Evolutionary conservation across 2,888 invertebrate species (phyloP), one percentile per base, ranked within the genome.

Genomic region (Holacanthella duospinosa): DNA sequence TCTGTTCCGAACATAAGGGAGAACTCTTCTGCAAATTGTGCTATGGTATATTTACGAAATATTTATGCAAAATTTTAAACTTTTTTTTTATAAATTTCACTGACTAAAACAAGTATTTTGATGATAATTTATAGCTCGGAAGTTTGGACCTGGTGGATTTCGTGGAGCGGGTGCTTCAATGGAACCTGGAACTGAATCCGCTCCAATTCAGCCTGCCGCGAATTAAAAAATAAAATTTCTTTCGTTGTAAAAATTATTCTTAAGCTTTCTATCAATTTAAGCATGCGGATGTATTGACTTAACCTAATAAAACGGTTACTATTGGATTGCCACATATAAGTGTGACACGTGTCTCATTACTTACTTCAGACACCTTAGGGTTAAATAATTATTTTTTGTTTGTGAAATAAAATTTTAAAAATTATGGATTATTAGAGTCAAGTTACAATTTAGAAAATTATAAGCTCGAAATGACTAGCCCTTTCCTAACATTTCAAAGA

Each of bases 11-110:
- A 80, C 96, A 97, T 83, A 94, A 94, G 77, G 89, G 89, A 77
- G 89, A 92, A 81, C 85, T 97, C 75, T 97, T 82, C 86, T 97
- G 97, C 86, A 96, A 95, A 83, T 83, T 85, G 77, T 94, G 97
- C 84, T 94, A 99, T 80, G 96, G 48, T 48, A 21, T n/a, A 21
- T 16, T 16, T 9, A 21, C 48, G 4, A 48, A 48, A n/a, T 48
- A 4, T 16, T 48, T 48, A 9, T 48, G n/a, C 16, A 9, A 6
- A 36, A 36, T 36, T 16, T 36, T n/a, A 9, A 48, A 48, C n/a
- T n/a, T 4, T 48, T 48, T 21, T n/a, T 48, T 21, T n/a, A n/a
- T 48, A 21, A 9, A 48, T 48, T 21, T 21, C 21, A n/a, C 48
- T 36, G 36, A 12, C 16, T 36, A 12, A 36, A 36, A 36, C 6